phyloP scores from a whole-genome alignment of 2,797 vertebrate species.

The Steatocranus sp. region DNA sequence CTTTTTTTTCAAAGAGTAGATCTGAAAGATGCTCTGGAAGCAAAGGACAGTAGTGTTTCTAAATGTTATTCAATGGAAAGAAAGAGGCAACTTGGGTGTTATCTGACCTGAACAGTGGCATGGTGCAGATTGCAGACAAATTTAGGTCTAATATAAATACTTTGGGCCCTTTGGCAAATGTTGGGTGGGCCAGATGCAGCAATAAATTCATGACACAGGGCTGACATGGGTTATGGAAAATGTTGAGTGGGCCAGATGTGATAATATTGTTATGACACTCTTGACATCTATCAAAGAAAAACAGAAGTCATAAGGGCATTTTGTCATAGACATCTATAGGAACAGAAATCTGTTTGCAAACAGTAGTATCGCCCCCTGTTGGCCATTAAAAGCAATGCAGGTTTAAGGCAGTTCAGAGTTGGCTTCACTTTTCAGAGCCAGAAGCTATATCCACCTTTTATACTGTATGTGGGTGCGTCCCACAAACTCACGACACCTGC shows the following conservation, averaged over 20 bases:
- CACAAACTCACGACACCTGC: neutral
- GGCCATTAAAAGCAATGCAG: neutral
- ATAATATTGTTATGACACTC: neutral
- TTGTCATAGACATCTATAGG: neutral
- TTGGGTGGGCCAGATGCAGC: neutral
- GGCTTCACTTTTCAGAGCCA: neutral
- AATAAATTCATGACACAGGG: neutral
- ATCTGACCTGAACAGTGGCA: rapidly evolving
- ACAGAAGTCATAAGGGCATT: rapidly evolving
- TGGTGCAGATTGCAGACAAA: rapidly evolving
- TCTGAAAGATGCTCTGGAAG: neutral
- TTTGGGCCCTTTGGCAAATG: neutral
- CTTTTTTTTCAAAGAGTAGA: neutral
- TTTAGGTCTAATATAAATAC: neutral
- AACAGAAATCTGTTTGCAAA: neutral
- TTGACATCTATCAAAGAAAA: neutral
- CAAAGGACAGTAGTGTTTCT: neutral
- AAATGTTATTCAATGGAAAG: neutral
- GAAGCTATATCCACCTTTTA: neutral
- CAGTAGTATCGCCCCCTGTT: neutral
- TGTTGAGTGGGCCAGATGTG: neutral
- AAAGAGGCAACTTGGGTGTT: neutral
- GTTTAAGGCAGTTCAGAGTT: neutral
- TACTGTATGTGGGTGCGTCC: neutral
- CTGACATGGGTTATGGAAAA: neutral